Evolutionary conservation across 2,888 invertebrate species (phyloP).

Genomic region (Andrena chrysosceles): DNA sequence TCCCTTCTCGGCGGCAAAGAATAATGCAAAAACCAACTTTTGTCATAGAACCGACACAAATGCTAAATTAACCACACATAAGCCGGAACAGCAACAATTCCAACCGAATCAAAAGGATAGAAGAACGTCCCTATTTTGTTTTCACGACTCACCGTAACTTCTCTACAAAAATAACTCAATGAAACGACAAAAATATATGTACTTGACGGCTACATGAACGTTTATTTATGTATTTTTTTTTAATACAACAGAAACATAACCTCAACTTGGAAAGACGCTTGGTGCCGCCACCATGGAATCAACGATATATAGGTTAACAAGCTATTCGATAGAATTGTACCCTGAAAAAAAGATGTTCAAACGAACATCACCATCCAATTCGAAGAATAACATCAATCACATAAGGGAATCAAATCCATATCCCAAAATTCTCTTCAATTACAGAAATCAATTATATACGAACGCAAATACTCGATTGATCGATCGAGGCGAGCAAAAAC

Average conservation of each 20-base stretch:
- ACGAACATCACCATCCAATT: no score
- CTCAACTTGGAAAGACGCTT: conserved; percentile 63
- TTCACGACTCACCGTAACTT: conserved; percentile 58
- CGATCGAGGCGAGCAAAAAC: not conserved
- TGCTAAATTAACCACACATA: not conserved
- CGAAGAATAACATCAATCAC: no score
- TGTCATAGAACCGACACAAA: conserved; percentile 19
- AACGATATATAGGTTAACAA: conserved; percentile 12
- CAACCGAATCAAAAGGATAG: not conserved
- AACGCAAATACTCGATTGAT: no score
- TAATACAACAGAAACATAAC: conserved; percentile 65
- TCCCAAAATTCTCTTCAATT: no score
- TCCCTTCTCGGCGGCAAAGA: not conserved
- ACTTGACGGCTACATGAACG: conserved; percentile 66
- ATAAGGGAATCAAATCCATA: no score
- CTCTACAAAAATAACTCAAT: conserved; percentile 66
- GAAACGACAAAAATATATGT: conserved; percentile 49
- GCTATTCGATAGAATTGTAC: not conserved
- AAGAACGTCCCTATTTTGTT: not conserved
- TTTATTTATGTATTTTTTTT: conserved; percentile 60
- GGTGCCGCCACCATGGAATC: conserved; percentile 47
- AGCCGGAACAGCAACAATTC: conserved; percentile 12
- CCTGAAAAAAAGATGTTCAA: not conserved
- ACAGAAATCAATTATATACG: no score
- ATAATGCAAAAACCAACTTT: not conserved